phyloP scores from a whole-genome alignment of 2,113 vertebrate species.

The Hoplias malabaricus region DNA sequence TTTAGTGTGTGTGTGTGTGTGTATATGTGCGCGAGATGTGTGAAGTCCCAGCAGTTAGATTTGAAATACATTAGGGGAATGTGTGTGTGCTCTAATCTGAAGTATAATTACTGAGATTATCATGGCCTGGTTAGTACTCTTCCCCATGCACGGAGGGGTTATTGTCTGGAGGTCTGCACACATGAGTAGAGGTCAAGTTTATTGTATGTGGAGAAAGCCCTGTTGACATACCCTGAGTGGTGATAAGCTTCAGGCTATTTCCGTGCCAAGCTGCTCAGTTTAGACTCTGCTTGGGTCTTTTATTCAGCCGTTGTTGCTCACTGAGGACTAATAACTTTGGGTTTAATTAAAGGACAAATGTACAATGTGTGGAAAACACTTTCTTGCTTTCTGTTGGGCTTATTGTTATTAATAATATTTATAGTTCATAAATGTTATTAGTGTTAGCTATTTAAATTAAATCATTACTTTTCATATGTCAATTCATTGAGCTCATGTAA shows the following conservation, averaged over 20 bases:
- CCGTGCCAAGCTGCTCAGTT: constrained; percentile 20
- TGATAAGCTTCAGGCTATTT: constrained; percentile 65
- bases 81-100: constrained; percentile 48
- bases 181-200: constrained; percentile 31
- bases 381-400: too few species aligned
- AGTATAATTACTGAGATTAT: constrained; percentile 57
- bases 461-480: too few species aligned
- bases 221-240: constrained; percentile 50
- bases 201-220: constrained; percentile 53
- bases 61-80: constrained; percentile 46
- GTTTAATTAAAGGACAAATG: too few species aligned
- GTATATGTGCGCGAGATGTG: constrained; percentile 8
- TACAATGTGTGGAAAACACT: too few species aligned
- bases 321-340: too few species aligned
- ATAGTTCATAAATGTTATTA: too few species aligned
- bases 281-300: constrained; percentile 4
- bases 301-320: neutral
- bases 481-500: too few species aligned
- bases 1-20: constrained; percentile 32
- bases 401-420: too few species aligned
- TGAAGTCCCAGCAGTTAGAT: constrained; percentile 36
- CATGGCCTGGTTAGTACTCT: constrained; percentile 39
- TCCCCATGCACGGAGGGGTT: constrained; percentile 33
- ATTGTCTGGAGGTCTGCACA: constrained; percentile 52
- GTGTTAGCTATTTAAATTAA: too few species aligned